Evolutionary conservation across 2,888 invertebrate genomes (phyloP), one percentile per base, ranked within the genome.

Genomic region (Psylliodes chrysocephalus): DNA sequence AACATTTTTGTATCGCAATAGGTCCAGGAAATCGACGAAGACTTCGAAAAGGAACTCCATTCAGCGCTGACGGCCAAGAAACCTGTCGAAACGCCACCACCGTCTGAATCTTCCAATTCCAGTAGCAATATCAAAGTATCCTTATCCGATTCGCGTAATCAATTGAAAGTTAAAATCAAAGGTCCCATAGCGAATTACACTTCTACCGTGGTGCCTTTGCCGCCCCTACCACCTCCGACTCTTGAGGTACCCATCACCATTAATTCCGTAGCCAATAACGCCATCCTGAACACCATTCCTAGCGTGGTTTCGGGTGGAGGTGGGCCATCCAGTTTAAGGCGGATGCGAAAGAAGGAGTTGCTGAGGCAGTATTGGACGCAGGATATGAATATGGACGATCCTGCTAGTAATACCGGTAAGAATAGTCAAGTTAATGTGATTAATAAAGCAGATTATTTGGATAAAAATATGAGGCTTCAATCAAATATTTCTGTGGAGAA

Each of bases 311-410:
- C 74, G 0, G 71, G 74, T 10, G 83, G 88, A 0, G 71, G 74
- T 0, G 91, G 91, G 7, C 90, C 91, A 0, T 91, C 91, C 0
- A 93, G 90, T 80, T 85, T 94, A 46, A 84, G 95, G 18, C 86
- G 94, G 15, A 95, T 95, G 95, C 86, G 95, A 2, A 95, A 95
- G 83, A 95, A 95, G 77, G 95, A 95, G 78, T 79, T 95, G 54
- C 82, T 95, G 25, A 87, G 93, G 15, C 92, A 95, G 77, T 92
- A 92, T 76, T 93, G 93, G 85, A 92, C 92, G 10, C 92, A 92
- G 77, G 93, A 94, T 75, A 92, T 92, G 88, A 92, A 94, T 75
- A 91, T 91, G 88, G 92, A 91, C 73, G 93, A 93, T 72, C 89
- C 90, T 3, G 84, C 87, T 1, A 85, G 85, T 49, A 86, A 84